Base-by-base conservation (phyloP, 2,797 vertebrate genomes). In the Picus viridis region DNA sequence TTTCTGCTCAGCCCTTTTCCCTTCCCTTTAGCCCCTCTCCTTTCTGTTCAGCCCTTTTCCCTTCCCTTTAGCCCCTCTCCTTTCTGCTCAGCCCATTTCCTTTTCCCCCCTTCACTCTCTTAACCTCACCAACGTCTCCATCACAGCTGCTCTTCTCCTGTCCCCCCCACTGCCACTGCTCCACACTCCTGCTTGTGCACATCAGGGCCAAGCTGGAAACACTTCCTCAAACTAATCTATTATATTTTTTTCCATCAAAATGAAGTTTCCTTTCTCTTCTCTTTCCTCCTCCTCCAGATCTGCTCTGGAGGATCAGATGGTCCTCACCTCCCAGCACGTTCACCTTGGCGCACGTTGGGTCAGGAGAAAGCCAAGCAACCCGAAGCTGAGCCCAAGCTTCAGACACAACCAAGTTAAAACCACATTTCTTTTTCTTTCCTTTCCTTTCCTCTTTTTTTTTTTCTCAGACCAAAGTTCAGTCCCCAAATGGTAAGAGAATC, bases 401-500 rank as follows among this genome's bases (percentile, higher is more conserved):
- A 91, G 90, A 85, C 92, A 64, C 39, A 70, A 80, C 34, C 67
- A 29, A 94, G 88, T 87, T 89, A 93, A 95, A 95, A 96, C 87
- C 75, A 95, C 43, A 0, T 88, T 36, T 51, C 49, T 51, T 23
- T 49, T 24, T 51, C 23, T 51, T 49, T 12, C 22, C 8, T 49
- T 49, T 49, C 10, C 10, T 49, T 49, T 23, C 11, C 22, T 23
- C 10, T 49, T 23, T 43, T 90, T 93, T 89, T 73, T 29, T 16
- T 16, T 56, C 17, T 10, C 84, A 92, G 94, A 89, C 90, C 69
- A 68, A 96, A 96, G 89, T 90, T 89, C 92, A 94, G 96, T 63
- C 92, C 96, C 87, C 92, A 83, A 96, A 95, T 64, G 80, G 93
- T 36, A 83, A 91, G 89, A 81, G 93, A 89, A 95, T 89, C 93